Conservation (phyloP, 2,888 invertebrate genomes). For the Drosophila neonasuta region DNA sequence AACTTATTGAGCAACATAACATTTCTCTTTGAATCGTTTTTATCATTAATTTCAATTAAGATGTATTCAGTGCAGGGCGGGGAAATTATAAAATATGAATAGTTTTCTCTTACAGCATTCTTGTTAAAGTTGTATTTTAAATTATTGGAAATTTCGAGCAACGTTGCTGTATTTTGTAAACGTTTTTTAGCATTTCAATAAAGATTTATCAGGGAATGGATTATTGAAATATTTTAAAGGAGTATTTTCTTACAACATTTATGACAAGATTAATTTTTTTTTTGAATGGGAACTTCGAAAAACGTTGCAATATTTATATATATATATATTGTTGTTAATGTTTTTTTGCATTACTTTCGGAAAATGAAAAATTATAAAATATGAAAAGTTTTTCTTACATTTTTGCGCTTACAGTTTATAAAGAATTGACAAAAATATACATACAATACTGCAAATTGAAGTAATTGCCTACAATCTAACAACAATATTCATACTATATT, state of each 20-base stretch:
- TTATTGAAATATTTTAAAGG: constrained; percentile 11
- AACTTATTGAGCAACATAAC: constrained; percentile 9
- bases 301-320: constrained; percentile 6
- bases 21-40: neutral
- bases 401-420: constrained; percentile 52
- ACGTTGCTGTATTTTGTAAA: constrained; percentile 19
- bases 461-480: constrained; percentile 27
- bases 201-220: constrained; percentile 1
- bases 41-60: neutral
- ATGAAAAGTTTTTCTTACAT: constrained; percentile 6
- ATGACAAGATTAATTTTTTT: constrained; percentile 19
- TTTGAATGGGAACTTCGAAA: constrained; percentile 21
- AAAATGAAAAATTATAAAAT: constrained; percentile 12
- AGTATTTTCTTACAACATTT: constrained; percentile 20
- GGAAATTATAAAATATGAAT: neutral
- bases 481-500: constrained; percentile 30
- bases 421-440: constrained; percentile 20
- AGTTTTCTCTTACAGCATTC: neutral
- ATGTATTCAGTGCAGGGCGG: neutral
- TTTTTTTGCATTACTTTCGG: constrained; percentile 6
- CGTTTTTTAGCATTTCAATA: constrained; percentile 9
- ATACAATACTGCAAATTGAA: constrained; percentile 28
- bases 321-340: neutral
- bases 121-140: constrained; percentile 8
- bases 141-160: constrained; percentile 13